phyloP scores from a whole-genome alignment of 2,113 vertebrate species.

The Sorex fumeus region DNA sequence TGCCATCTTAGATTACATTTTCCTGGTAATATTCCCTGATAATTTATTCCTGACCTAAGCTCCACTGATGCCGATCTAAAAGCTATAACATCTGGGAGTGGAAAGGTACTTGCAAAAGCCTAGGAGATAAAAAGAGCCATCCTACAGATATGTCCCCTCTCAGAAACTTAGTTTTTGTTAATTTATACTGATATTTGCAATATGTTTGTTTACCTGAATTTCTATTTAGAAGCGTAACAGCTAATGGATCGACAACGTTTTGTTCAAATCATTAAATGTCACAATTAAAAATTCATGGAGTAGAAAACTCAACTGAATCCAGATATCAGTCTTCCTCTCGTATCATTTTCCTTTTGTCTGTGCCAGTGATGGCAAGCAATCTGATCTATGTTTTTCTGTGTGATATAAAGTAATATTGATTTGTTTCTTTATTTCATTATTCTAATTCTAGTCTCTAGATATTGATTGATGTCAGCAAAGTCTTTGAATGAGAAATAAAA shows the following conservation, averaged over 20 bases:
- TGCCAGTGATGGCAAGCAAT: not conserved
- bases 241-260: slow-evolving; percentile 17
- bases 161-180: not conserved
- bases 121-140: too few relatives aligned
- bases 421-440: slow-evolving; percentile 75
- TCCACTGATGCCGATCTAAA: too few relatives aligned
- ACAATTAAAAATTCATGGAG: not conserved
- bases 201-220: not conserved
- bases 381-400: slow-evolving; percentile 54
- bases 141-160: too few relatives aligned
- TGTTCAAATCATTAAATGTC: slow-evolving; percentile 7
- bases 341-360: not conserved
- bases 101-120: too few relatives aligned
- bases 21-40: too few relatives aligned
- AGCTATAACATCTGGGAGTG: too few relatives aligned
- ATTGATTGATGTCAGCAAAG: slow-evolving; percentile 67
- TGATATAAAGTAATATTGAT: slow-evolving; percentile 74
- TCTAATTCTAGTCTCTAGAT: slow-evolving; percentile 62
- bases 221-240: not conserved
- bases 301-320: not conserved
- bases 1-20: too few relatives aligned
- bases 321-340: not conserved
- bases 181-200: slow-evolving; percentile 33
- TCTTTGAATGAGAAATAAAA: slow-evolving; percentile 45
- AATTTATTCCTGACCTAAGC: too few relatives aligned